Evolutionary conservation across 1,140 invertebrate genomes (phyloP), one percentile per base, ranked within the genome.

Genomic region (Scaptomyza montana): DNA sequence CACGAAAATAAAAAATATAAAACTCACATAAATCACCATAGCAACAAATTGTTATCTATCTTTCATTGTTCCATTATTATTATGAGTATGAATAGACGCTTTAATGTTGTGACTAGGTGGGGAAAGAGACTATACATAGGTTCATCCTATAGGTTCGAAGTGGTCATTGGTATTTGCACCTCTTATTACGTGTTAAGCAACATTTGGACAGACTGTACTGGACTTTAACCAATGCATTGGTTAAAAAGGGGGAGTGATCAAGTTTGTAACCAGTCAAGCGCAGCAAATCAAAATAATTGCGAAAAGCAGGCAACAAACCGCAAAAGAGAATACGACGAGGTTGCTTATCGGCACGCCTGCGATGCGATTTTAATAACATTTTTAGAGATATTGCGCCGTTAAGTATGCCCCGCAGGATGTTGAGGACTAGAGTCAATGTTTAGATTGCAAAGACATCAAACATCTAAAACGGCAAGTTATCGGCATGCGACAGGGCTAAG

Each of bases 281-380:
- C 45, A 54, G 19, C 76, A 82, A 89, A 89, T 79, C 65, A 60
- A 74, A 89, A 69, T 87, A 79, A 87, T 74, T 66, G 69, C 63
- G 49, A 56, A 72, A 71, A 59, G 30, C 60, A 16, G 21, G 12
- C 43, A 41, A 21, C 47, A 47, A 50, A 47, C 30, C 30, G 30
- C 30, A 33, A 5, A 30, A 16, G 16, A 16, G 30, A 39, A 57
- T 54, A 53, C 71, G 10, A 36, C 33, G 43, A 25, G 39, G 8
- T 47, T 21, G 50, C 62, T 79, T 77, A 89, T 82, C 68, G 68
- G 59, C 59, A 70, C 68, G 73, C 49, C 13, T 10, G 64, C 84
- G 49, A 74, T 78, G 84, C 82, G 69, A 82, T 87, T 89, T 87
- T 89, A 87, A 87, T 87, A 87, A 87, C 68, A 77, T 82, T 87